Base-by-base conservation (phyloP, 2,888 invertebrate genomes). In the Dusona sp. region DNA sequence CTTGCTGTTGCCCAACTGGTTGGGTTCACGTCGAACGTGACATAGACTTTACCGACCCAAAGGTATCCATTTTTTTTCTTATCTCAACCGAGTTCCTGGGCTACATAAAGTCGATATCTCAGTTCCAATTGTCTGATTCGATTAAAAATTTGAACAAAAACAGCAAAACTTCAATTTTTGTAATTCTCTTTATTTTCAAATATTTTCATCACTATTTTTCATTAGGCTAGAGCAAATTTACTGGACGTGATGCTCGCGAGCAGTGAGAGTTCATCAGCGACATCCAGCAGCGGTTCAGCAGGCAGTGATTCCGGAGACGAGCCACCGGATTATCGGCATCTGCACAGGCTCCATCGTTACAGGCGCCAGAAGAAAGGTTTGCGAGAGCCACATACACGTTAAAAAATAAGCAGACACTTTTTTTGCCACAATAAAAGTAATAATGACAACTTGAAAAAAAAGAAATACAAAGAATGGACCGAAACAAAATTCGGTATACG, bases 1-100 rank as follows among this genome's bases (percentile, higher is more conserved):
- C 96, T 48, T 95, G 96, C 88, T 96, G 96, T 95, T 96, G 96
- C 84, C 96, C 96, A 36, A 97, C 97, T 0, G 97, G 97, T 57
- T 97, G 97, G 97, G 96, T 97, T 86, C 97, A 97, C 92, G 97
- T 97, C 57, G 97, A 97, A 91, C 96, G 96, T 87, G 97, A 97
- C 91, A 96, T 97, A 87, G 97, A 97, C 94, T 96, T 97, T 91
- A 97, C 96, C 89, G 97, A 97, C 94, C 97, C 97, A 16, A 97
- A 97, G 96, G 97, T 97, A 94, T 19, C 13, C 13, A 57, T 57
- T 57, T 57, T 25, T 57, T 57, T 25, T 57, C 8, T 57, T 22
- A 7, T 25, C 57, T 25, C 11, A 13, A 25, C 57, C 4, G 8
- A 25, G 9, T 11, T 51, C 51, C 8, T 48, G 19, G 19, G 48